A percentile compares a stretch with the other conserved stretches of the same genome.
phyloP scores from a whole-genome alignment of 30 jellyfish, hydroid and myxozoan species.

The Mastigias papua region DNA sequence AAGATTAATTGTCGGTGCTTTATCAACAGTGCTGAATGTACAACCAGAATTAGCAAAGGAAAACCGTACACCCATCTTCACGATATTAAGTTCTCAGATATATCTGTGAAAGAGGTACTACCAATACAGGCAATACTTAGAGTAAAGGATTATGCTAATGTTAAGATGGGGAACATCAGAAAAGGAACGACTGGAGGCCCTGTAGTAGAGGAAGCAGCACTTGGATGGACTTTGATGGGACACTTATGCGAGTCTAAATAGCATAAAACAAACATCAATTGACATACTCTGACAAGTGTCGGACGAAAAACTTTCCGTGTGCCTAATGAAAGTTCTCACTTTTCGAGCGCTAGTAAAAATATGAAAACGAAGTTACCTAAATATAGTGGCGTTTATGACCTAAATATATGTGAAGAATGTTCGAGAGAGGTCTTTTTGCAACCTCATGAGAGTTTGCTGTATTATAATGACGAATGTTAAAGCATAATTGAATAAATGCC shows the following conservation, averaged over 20 bases:
- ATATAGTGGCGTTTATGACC: too few species aligned
- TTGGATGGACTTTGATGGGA: conserved; percentile 50
- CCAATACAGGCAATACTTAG: conserved; percentile 55
- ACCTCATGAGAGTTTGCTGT: too few species aligned
- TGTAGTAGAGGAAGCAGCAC: conserved; percentile 28
- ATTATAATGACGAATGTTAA: too few species aligned
- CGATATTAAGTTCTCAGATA: too few species aligned
- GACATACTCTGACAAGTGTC: too few species aligned
- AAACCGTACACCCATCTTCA: background rate
- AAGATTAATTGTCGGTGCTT: conserved; percentile 2
- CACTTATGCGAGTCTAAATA: background rate
- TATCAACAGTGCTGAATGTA: conserved; percentile 39
- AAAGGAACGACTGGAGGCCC: conserved; percentile 12
- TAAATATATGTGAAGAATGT: too few species aligned
- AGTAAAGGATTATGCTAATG: conserved; percentile 42
- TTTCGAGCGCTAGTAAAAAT: too few species aligned
- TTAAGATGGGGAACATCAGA: conserved; percentile 31
- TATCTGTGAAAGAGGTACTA: conserved; percentile 14
- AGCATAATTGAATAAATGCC: too few species aligned
- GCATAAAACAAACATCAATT: conserved; percentile 9
- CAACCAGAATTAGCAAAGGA: conserved; percentile 38
- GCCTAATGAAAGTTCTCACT: too few species aligned
- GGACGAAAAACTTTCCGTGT: too few species aligned
- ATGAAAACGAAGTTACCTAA: too few species aligned
- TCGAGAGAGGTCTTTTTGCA: too few species aligned